Evolutionary conservation across 2,888 invertebrate species (phyloP).

Genomic region (Eupithecia tripunctaria): DNA sequence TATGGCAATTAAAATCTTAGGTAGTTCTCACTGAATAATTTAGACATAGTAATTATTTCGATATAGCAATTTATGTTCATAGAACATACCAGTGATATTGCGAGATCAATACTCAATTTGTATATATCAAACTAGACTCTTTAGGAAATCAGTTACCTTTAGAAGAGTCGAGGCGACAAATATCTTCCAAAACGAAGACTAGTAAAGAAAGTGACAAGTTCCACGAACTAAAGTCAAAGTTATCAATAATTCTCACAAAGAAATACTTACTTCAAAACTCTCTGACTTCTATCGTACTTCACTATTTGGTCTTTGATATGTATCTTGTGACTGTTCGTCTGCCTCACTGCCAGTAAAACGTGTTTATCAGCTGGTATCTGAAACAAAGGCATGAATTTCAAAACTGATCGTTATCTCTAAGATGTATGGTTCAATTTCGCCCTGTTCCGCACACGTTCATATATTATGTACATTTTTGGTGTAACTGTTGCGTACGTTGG

Average conservation of each 20-base stretch:
- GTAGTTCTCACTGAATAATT: background rate
- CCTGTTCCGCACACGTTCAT: constrained; percentile 48
- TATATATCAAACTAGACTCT: background rate
- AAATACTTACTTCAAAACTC: constrained; percentile 87
- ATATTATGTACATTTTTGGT: constrained; percentile 67
- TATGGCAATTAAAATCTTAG: background rate
- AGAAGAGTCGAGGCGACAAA: background rate
- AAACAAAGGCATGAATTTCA: constrained; percentile 48
- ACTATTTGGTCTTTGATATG: constrained; percentile 91
- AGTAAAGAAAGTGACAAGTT: background rate
- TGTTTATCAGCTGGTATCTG: constrained; percentile 88
- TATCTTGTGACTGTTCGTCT: constrained; percentile 91
- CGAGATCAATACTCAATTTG: too few species aligned
- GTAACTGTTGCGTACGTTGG: constrained; percentile 63
- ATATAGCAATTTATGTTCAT: background rate
- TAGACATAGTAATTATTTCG: background rate
- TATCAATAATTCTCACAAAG: constrained; percentile 6
- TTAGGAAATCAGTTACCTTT: background rate
- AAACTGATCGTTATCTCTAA: constrained; percentile 35
- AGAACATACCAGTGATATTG: too few species aligned
- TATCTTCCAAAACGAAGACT: too few species aligned
- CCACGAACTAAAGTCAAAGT: background rate
- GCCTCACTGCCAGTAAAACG: constrained; percentile 89
- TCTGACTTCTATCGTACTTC: constrained; percentile 90
- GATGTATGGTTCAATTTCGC: constrained; percentile 39